Evolutionary conservation across 2,797 vertebrate species (phyloP).

Genomic region (Streptopelia turtur): DNA sequence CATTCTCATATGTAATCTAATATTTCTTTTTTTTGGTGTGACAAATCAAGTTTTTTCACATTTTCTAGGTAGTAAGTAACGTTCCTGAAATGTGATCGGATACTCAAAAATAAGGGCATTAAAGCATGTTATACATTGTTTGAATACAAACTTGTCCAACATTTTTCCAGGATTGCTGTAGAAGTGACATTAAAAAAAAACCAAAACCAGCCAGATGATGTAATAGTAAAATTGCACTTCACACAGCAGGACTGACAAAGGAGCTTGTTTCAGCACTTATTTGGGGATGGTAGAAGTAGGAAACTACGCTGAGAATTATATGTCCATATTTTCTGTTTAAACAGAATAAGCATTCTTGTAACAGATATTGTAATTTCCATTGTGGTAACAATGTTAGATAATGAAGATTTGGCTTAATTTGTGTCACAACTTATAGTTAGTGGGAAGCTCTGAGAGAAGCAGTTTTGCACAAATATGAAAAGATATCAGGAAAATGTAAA

Average conservation of each 20-base stretch:
- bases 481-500: neutral
- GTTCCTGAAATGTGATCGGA: neutral
- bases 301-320: neutral
- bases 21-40: neutral
- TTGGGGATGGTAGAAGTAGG: neutral
- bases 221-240: neutral
- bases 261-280: neutral
- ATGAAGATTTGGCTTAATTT: neutral
- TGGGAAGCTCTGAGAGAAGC: neutral
- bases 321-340: neutral
- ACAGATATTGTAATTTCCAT: neutral
- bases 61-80: neutral
- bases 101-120: neutral
- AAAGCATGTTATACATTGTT: neutral
- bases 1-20: neutral
- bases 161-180: neutral
- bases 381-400: neutral
- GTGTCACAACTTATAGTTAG: neutral
- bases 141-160: neutral
- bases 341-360: neutral
- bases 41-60: neutral
- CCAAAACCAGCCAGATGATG: neutral
- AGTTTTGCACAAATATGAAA: neutral
- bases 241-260: neutral
- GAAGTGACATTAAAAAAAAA: neutral